These are phyloP conservation scores for Xylocampa areola DNA, from an alignment of 2,888 invertebrate species.

Conservation along the genomic window DNA sequence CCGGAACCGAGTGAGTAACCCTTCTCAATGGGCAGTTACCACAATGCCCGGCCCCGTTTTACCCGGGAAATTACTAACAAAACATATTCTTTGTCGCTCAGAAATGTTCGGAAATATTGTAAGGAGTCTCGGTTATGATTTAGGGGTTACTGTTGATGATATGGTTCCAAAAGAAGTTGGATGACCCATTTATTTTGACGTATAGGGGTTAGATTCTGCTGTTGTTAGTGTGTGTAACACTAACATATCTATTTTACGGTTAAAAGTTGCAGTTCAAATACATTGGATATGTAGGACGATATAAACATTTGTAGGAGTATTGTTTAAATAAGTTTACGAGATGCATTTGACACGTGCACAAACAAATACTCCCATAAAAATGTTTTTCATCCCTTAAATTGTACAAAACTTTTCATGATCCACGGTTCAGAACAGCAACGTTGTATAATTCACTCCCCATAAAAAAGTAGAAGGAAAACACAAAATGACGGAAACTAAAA, in stretches of 20 bases:
- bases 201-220: no score
- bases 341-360: not conserved
- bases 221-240: no score
- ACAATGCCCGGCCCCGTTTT: conserved; percentile 43
- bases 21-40: conserved; percentile 51
- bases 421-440: conserved; percentile 8
- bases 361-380: no score
- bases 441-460: not conserved
- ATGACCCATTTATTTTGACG: conserved; percentile 21
- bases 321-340: no score
- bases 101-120: conserved; percentile 55
- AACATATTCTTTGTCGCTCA: conserved; percentile 52
- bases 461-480: conserved; percentile 12
- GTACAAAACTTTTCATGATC: conserved; percentile 3
- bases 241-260: no score
- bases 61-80: conserved; percentile 45
- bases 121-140: conserved; percentile 37
- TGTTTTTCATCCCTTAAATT: not conserved
- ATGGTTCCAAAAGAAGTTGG: conserved; percentile 18
- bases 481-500: conserved; percentile 20
- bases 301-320: no score
- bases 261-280: no score
- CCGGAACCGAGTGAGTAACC: conserved; percentile 55
- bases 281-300: no score
- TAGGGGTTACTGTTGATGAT: conserved; percentile 22